Evolutionary conservation across 2,888 invertebrate genomes (phyloP).

Genomic region (Ariolimax columbianus): DNA sequence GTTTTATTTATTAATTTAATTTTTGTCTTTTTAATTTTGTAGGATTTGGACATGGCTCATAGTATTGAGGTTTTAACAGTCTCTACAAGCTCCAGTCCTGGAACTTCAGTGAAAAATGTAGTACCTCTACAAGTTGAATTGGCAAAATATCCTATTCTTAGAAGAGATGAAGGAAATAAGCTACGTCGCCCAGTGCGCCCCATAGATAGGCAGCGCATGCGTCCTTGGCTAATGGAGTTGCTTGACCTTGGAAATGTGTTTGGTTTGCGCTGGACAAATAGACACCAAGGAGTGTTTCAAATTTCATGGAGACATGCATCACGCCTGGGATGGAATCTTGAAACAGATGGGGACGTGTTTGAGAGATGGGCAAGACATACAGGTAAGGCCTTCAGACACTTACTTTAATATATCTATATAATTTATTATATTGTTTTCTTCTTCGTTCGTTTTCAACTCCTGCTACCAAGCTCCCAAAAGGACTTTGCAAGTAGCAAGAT

Average conservation of each 20-base stretch:
- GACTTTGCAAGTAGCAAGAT: too few species aligned
- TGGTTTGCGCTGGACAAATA: constrained; percentile 69
- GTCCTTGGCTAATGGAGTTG: constrained; percentile 71
- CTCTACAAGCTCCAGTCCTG: constrained; percentile 30
- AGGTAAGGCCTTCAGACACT: constrained; percentile 58
- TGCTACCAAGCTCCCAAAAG: too few species aligned
- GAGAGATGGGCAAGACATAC: constrained; percentile 74
- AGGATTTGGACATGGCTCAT: constrained; percentile 37
- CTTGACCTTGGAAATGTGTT: constrained; percentile 61
- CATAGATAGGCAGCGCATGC: constrained; percentile 70
- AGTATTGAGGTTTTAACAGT: constrained; percentile 39
- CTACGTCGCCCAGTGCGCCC: constrained; percentile 64
- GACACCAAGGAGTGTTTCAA: constrained; percentile 62
- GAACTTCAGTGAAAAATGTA: constrained; percentile 20
- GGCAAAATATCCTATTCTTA: constrained; percentile 16
- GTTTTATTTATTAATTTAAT: background rate
- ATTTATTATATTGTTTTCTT: background rate
- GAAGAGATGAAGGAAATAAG: constrained; percentile 27
- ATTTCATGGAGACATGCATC: constrained; percentile 76
- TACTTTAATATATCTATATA: background rate
- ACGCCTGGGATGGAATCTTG: constrained; percentile 68
- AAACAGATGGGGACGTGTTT: constrained; percentile 70
- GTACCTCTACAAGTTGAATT: constrained; percentile 35
- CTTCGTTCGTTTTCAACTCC: too few species aligned
- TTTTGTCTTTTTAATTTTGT: background rate